Evolutionary conservation across 2,888 invertebrate genomes (phyloP), one percentile per base, ranked within the genome.

Genomic region (Ceraclea dissimilis): DNA sequence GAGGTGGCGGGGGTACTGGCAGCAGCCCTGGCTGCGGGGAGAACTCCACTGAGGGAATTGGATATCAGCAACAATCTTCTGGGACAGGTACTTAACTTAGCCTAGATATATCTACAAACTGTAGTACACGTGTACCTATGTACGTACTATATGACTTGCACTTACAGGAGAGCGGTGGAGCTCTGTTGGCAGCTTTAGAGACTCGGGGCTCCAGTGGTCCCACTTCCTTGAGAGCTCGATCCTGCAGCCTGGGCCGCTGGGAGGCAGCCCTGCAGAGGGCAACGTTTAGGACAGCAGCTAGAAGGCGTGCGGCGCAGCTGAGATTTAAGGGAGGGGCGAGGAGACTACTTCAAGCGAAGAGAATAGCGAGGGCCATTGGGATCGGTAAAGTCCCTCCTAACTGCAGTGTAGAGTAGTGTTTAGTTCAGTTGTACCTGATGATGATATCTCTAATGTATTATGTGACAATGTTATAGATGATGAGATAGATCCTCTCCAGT

Each of bases 61-160:
- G 77, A 78, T 59, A 66, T 78, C 59, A 78, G 78, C 64, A 76
- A 77, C 4, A 78, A 78, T 65, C 65, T 77, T 58, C 74, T 78
- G 63, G 78, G 78, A 54, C 71, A 73, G 17, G 78, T 76, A n/a
- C n/a, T n/a, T n/a, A n/a, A n/a, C n/a, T n/a, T 66, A 63, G 71
- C 70, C 8, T 31, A n/a, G n/a, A n/a, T n/a, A n/a, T n/a, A n/a
- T n/a, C n/a, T n/a, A n/a, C n/a, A n/a, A n/a, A n/a, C n/a, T 20
- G 11, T 4, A n/a, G n/a, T n/a, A n/a, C n/a, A 26, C 10, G 26
- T 26, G 10, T 26, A 26, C 10, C 10, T 6, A 6, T 10, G 26
- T 39, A 39, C 5, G 39, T 2, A 39, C 39, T 4, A 5, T 8
- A 39, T 39, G 13, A 39, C 13, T 8, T 39, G 39, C 5, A n/a